Conservation (phyloP, 2,888 invertebrate species). For the Epistrophe grossulariae region DNA sequence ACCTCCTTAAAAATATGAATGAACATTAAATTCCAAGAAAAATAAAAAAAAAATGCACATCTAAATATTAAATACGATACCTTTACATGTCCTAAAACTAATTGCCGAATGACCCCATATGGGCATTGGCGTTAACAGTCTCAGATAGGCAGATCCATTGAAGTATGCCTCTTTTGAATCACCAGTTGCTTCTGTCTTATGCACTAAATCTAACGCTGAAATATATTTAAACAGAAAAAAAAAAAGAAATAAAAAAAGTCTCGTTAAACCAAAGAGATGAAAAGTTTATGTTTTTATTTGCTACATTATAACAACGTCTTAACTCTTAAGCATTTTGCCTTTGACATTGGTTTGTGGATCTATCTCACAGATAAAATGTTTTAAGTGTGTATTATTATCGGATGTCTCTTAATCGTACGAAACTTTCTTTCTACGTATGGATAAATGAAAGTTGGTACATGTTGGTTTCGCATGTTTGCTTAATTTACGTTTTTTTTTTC, state of each 20-base stretch:
- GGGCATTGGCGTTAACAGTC: slow-evolving; percentile 89
- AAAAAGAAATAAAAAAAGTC: neutral
- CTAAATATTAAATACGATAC: slow-evolving; percentile 83
- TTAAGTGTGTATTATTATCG: slow-evolving; percentile 9
- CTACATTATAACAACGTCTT: neutral
- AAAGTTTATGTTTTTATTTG: neutral
- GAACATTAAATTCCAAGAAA: neutral
- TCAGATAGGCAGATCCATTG: slow-evolving; percentile 91
- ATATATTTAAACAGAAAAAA: slow-evolving; percentile 26
- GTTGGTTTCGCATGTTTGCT: slow-evolving; percentile 5
- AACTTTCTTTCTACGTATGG: slow-evolving; percentile 66
- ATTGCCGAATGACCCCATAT: slow-evolving; percentile 92
- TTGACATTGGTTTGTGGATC: slow-evolving; percentile 13
- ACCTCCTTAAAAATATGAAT: slow-evolving; percentile 85
- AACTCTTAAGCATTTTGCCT: neutral
- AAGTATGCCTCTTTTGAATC: slow-evolving; percentile 90
- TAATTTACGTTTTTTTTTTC: neutral
- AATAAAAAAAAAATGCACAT: neutral
- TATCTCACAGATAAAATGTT: slow-evolving; percentile 11
- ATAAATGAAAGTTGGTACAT: slow-evolving; percentile 62
- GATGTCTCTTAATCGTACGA: slow-evolving; percentile 40
- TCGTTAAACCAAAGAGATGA: neutral
- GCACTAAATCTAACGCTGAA: slow-evolving; percentile 75
- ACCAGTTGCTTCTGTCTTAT: slow-evolving; percentile 79
- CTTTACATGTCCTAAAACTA: slow-evolving; percentile 92